Evolutionary conservation across 1,140 invertebrate species (phyloP).

Genomic region (Ostrea denselamellosa): DNA sequence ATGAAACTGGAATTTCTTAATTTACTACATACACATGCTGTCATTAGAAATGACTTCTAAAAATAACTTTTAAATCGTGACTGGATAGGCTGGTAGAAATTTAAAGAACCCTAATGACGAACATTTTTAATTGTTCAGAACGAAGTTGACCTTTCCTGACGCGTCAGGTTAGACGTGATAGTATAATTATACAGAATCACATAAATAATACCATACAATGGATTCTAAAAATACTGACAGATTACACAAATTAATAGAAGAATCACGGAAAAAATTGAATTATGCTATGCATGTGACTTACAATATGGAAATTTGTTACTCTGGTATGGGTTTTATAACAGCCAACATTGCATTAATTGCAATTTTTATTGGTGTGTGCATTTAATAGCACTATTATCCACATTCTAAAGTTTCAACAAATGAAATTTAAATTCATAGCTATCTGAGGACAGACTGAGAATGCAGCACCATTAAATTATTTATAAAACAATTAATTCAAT

Average conservation of each 20-base stretch:
- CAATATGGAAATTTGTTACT: background rate
- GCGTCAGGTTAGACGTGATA: background rate
- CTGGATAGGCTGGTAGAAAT: background rate
- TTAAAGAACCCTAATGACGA: background rate
- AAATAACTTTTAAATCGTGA: constrained; percentile 22
- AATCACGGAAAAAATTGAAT: background rate
- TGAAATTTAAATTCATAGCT: no score
- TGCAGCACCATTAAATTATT: no score
- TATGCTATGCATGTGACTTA: background rate
- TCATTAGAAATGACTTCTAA: background rate
- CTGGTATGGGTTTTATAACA: background rate
- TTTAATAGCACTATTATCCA: no score
- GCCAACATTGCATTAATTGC: background rate
- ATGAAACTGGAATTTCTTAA: no score
- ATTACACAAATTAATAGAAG: background rate
- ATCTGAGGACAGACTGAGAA: no score
- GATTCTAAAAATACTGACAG: constrained; percentile 23
- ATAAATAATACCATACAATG: background rate
- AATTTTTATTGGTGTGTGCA: background rate
- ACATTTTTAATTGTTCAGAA: background rate
- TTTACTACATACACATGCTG: background rate
- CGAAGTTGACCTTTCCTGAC: background rate
- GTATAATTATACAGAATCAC: background rate
- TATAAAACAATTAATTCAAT: no score
- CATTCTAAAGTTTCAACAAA: no score